phyloP scores from a whole-genome alignment of 2,797 vertebrate genomes.

The Scarus forsteni region DNA sequence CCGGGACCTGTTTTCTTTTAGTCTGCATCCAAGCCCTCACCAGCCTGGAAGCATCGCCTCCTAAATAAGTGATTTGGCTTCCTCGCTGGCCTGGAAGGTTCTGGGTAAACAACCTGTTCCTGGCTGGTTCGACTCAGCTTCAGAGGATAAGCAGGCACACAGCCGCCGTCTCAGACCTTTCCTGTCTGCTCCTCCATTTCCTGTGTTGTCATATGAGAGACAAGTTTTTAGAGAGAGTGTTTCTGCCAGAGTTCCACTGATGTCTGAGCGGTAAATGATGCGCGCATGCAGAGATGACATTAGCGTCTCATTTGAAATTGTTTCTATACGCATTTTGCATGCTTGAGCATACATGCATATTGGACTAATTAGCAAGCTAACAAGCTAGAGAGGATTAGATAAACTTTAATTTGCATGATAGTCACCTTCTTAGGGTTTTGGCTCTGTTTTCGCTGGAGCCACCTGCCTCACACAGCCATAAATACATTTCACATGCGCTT shows the following conservation, averaged over 20 bases:
- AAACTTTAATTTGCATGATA: conserved; percentile 55
- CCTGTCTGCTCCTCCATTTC: conserved; percentile 35
- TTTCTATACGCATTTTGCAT: conserved; percentile 30
- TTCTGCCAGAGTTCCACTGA: conserved; percentile 36
- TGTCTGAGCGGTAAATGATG: conserved; percentile 34
- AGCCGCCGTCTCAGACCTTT: conserved; percentile 18
- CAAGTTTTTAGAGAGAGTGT: conserved; percentile 36
- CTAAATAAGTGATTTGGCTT: conserved; percentile 55
- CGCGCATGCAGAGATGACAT: conserved; percentile 33
- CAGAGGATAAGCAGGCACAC: conserved; percentile 40
- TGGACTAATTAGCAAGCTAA: conserved; percentile 55
- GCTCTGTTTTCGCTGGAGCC: conserved; percentile 18
- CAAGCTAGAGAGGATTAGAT: conserved; percentile 54
- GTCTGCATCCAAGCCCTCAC: conserved; percentile 17
- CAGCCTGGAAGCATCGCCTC: conserved; percentile 26
- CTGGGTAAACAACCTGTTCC: conserved; percentile 52
- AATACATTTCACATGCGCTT: conserved; percentile 35
- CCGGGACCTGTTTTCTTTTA: conserved; percentile 6
- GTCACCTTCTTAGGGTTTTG: conserved; percentile 29
- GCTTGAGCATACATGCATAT: conserved; percentile 25
- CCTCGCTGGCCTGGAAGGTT: conserved; percentile 37
- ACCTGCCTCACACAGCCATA: conserved; percentile 23
- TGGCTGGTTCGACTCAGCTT: conserved; percentile 19
- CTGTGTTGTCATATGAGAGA: conserved; percentile 38
- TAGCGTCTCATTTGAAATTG: conserved; percentile 38